phyloP scores from a whole-genome alignment of 2,888 invertebrate species.

The Hypolimnas misippus region DNA sequence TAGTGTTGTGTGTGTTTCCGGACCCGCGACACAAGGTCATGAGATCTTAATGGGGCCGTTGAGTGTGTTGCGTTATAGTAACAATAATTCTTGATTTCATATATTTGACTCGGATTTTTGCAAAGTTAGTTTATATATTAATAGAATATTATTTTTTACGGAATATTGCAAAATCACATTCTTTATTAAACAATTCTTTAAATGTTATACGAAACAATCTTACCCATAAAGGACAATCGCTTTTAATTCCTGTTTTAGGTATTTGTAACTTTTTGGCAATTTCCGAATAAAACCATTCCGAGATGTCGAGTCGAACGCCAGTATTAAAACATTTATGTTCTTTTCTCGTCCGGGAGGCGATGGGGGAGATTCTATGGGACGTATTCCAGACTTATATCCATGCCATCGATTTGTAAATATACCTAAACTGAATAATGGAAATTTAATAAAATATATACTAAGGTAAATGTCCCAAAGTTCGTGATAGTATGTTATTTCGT shows the following conservation, averaged over 20 bases:
- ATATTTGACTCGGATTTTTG: no score
- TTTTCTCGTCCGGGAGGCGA: slow-evolving; percentile 48
- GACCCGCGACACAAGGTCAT: no score
- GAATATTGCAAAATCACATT: background rate
- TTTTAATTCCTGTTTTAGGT: slow-evolving; percentile 85
- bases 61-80: no score
- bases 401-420: slow-evolving; percentile 57
- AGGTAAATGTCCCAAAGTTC: no score
- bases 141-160: background rate
- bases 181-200: background rate
- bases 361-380: slow-evolving; percentile 45
- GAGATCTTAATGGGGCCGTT: no score
- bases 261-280: slow-evolving; percentile 89
- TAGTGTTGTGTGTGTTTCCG: no score
- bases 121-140: no score
- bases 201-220: no score
- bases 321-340: slow-evolving; percentile 88
- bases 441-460: background rate
- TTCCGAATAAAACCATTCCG: slow-evolving; percentile 91
- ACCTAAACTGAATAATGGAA: slow-evolving; percentile 48
- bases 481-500: no score
- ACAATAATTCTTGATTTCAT: no score
- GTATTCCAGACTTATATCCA: slow-evolving; percentile 61
- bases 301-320: slow-evolving; percentile 95
- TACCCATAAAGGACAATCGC: slow-evolving; percentile 88